phyloP scores from a whole-genome alignment of 2,113 vertebrate species.

The Myotis davidii region DNA sequence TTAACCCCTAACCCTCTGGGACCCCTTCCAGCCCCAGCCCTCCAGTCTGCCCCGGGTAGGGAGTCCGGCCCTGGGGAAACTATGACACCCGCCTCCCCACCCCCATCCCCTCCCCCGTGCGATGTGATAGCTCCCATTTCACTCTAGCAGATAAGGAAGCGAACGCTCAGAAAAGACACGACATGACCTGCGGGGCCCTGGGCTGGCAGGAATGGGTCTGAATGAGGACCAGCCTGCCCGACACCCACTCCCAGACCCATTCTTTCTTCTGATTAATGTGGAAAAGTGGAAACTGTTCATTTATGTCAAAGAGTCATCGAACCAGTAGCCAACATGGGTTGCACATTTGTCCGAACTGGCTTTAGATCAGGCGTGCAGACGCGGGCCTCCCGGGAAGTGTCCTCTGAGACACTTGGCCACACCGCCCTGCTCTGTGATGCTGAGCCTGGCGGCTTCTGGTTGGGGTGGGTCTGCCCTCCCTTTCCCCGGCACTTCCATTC shows the following conservation, averaged over 20 bases:
- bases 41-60: accelerated
- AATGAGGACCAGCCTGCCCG: background rate
- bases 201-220: accelerated
- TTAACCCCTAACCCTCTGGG: accelerated
- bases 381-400: accelerated
- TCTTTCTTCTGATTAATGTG: background rate
- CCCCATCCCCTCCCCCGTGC: accelerated
- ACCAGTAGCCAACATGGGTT: accelerated
- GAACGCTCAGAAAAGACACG: accelerated
- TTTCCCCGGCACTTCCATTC: accelerated
- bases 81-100: background rate
- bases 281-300: background rate
- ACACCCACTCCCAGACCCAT: accelerated
- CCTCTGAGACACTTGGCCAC: accelerated
- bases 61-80: background rate
- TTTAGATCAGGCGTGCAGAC: accelerated
- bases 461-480: accelerated
- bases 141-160: too few relatives aligned
- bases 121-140: too few relatives aligned
- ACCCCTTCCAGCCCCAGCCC: accelerated
- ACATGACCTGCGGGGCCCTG: accelerated
- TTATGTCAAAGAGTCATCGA: background rate
- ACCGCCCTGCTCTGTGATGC: accelerated
- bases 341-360: too few relatives aligned
- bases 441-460: accelerated